These are phyloP conservation scores for Ammodytes dubius DNA, from an alignment of 2,113 vertebrate species.

Conservation along the genomic window DNA sequence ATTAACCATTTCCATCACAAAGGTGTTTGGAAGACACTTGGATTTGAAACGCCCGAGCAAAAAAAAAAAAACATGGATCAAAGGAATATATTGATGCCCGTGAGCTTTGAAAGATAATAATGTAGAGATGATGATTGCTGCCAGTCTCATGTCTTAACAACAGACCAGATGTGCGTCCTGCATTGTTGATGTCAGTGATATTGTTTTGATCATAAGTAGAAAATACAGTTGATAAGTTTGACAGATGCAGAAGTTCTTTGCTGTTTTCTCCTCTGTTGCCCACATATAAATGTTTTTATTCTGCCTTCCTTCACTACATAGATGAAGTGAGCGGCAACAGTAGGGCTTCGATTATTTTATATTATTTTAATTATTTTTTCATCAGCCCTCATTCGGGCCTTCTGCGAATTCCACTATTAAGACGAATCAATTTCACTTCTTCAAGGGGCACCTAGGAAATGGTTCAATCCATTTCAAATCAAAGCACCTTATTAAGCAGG, in stretches of 20 bases:
- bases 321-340: constrained; percentile 10
- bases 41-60: constrained; percentile 44
- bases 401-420: constrained; percentile 11
- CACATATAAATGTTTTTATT: not conserved
- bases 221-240: not conserved
- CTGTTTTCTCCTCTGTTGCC: not conserved
- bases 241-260: not conserved
- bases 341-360: constrained; percentile 19
- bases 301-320: not conserved
- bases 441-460: constrained; percentile 29
- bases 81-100: constrained; percentile 52
- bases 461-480: constrained; percentile 58
- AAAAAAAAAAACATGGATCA: constrained; percentile 36
- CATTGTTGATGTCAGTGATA: not conserved
- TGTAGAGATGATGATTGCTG: constrained; percentile 26
- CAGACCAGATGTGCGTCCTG: constrained; percentile 30
- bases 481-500: constrained; percentile 38
- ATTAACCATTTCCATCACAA: constrained; percentile 79
- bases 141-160: constrained; percentile 35
- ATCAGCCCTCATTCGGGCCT: not conserved
- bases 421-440: constrained; percentile 33
- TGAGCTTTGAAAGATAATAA: constrained; percentile 15
- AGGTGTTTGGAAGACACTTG: constrained; percentile 53
- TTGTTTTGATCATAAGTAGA: constrained; percentile 27
- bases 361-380: constrained; percentile 29